Conservation (phyloP, 2,888 invertebrate species). For the Chouioia cunea region DNA sequence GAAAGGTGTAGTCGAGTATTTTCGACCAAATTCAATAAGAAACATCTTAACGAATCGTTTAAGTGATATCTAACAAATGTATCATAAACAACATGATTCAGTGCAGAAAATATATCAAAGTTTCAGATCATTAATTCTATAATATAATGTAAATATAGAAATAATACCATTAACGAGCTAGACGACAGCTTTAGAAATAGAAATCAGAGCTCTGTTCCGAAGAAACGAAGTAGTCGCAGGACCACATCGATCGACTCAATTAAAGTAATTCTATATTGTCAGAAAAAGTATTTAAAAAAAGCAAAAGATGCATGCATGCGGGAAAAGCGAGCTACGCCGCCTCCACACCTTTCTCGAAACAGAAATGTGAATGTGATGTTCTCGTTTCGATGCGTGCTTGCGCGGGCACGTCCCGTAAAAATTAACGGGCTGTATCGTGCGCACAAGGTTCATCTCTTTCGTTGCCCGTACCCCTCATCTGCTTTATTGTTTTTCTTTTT, state of each 20-base stretch:
- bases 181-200: too few relatives aligned
- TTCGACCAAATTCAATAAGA: too few relatives aligned
- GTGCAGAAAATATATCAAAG: too few relatives aligned
- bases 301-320: conserved; percentile 15
- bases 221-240: conserved; percentile 9
- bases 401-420: conserved; percentile 13
- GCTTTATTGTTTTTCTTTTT: neutral
- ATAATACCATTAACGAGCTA: too few relatives aligned
- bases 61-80: too few relatives aligned
- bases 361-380: neutral
- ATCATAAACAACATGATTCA: too few relatives aligned
- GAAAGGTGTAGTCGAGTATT: conserved; percentile 25
- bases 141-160: too few relatives aligned
- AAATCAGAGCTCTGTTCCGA: neutral
- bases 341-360: neutral
- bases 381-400: too few relatives aligned
- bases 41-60: too few relatives aligned
- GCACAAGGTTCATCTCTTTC: neutral
- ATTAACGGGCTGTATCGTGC: conserved; percentile 12
- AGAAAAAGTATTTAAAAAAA: neutral
- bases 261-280: conserved; percentile 38
- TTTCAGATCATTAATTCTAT: too few relatives aligned
- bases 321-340: conserved; percentile 25
- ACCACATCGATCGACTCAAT: conserved; percentile 34
- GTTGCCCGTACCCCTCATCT: neutral